Evolutionary conservation across 1,140 invertebrate species (phyloP).

Genomic region (Aphelinus certus): DNA sequence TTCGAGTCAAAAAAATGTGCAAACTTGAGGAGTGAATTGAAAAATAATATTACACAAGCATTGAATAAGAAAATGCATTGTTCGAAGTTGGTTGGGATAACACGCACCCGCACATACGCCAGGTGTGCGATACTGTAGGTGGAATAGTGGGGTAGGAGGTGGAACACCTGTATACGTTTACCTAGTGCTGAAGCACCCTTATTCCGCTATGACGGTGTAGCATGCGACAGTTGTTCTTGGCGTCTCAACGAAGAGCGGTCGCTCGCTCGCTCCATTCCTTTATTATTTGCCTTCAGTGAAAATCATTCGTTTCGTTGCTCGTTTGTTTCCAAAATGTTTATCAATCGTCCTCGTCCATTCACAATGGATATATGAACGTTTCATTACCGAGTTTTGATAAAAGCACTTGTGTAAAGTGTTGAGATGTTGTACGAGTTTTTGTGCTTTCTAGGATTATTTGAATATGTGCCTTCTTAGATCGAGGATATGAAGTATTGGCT

Average conservation of each 20-base stretch:
- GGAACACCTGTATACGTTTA: conserved; percentile 52
- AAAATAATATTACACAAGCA: too few relatives aligned
- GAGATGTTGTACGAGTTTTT: too few relatives aligned
- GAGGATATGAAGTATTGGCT: too few relatives aligned
- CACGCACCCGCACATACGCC: conserved; percentile 1
- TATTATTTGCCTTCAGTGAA: not conserved
- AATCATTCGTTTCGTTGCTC: conserved; percentile 8
- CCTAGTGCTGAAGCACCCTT: conserved; percentile 42
- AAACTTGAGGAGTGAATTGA: not conserved
- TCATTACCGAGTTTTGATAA: too few relatives aligned
- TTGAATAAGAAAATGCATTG: too few relatives aligned
- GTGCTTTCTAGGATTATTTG: too few relatives aligned
- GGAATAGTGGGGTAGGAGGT: conserved; percentile 37
- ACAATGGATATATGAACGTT: too few relatives aligned
- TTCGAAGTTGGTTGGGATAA: not conserved
- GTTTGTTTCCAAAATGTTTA: not conserved
- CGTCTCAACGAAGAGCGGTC: conserved; percentile 41
- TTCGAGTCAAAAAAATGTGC: conserved; percentile 5
- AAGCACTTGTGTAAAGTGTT: too few relatives aligned
- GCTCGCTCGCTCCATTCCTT: conserved; percentile 3
- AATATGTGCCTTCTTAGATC: too few relatives aligned
- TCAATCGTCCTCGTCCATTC: too few relatives aligned
- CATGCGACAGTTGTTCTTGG: conserved; percentile 50
- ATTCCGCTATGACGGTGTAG: conserved; percentile 35
- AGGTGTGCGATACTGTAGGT: conserved; percentile 17